Base-by-base conservation (phyloP, 1,140 invertebrate species). In the Drosophila gunungcola region DNA sequence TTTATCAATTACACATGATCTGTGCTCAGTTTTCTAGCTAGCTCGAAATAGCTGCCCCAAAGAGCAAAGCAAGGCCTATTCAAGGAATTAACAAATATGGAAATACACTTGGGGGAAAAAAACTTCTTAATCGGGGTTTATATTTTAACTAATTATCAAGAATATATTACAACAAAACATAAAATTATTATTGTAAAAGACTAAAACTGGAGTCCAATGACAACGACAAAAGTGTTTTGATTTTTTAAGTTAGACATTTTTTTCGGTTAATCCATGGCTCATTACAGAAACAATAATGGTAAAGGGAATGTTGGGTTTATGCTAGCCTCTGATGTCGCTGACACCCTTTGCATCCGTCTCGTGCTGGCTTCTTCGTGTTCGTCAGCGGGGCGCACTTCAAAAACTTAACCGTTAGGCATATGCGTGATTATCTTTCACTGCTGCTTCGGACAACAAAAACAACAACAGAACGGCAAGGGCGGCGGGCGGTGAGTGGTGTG, bases 381-480 rank as follows among this genome's bases (percentile, higher is more conserved):
- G 72, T 74, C 62, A 61, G 49, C 51, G 60, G 57, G 60, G 68
- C 73, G 68, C 77, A 88, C 84, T 88, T 88, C 84, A 88, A 89
- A 88, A 88, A 88, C 84, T 89, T 88, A 88, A 88, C 84, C 84
- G 84, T 88, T 89, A 74, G 84, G 84, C 84, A 88, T 88, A 89
- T 88, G 84, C 84, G 84, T 88, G 84, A 88, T 88, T 88, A 89
- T 88, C 82, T 86, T 76, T 73, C 51, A 55, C 70, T 60, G 73
- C 46, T 86, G 82, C 61, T 38, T 80, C 69, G 62, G 67, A 77
- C 80, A 61, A 57, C 57, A 61, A 53, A 77, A 48, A 49, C 27
- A 38, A 49, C 46, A 49, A 34, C 29, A 32, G 41, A 29, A 45
- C 32, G 57, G 38, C 46, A 45, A 51, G 27, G 52, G 45, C 34